These are phyloP conservation scores for Listrodromus nycthemerus DNA, from an alignment of 2,888 invertebrate genomes.

Conservation along the genomic window DNA sequence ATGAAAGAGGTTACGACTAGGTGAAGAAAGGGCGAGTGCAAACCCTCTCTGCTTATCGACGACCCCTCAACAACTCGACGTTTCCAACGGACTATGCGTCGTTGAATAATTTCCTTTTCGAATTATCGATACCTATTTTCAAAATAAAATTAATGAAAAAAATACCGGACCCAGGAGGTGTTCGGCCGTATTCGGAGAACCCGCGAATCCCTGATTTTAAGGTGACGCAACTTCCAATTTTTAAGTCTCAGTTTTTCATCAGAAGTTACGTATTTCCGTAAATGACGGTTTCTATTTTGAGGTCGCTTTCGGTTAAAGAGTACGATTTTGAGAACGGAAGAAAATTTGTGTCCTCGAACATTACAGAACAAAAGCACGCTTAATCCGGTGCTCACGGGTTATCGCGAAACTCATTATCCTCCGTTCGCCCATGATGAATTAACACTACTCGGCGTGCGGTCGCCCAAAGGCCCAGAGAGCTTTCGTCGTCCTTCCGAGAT, in stretches of 20 bases:
- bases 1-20: conserved; percentile 63
- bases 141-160: not conserved
- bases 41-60: conserved; percentile 19
- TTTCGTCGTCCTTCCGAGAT: conserved; percentile 75
- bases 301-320: not conserved
- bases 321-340: not conserved
- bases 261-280: not conserved
- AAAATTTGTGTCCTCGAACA: conserved; percentile 19
- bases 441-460: conserved; percentile 61
- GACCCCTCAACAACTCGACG: not conserved
- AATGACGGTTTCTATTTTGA: too few relatives aligned
- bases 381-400: conserved; percentile 43
- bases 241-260: not conserved
- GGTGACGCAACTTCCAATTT: not conserved
- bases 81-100: not conserved
- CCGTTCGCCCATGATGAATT: conserved; percentile 62
- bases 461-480: conserved; percentile 67
- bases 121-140: not conserved
- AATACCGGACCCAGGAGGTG: not conserved
- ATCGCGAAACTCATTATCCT: conserved; percentile 68
- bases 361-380: conserved; percentile 33
- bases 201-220: not conserved
- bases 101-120: not conserved
- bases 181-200: not conserved
- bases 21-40: conserved; percentile 33